Conservation (phyloP, 2,113 vertebrate genomes). For the Macheiramphus alcinus region DNA sequence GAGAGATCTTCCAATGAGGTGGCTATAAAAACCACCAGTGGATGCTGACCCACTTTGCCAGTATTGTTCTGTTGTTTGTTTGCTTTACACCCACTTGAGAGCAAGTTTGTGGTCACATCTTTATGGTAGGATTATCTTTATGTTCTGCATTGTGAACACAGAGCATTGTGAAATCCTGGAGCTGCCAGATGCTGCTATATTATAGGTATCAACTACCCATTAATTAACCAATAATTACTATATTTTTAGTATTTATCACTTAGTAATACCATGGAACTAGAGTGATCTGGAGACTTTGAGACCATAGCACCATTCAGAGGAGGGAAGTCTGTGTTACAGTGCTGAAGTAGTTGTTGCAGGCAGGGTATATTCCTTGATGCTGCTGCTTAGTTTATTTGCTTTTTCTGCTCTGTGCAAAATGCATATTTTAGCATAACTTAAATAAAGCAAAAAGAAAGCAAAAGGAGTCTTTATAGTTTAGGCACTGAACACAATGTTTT, state of each 20-base stretch:
- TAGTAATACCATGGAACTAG: not conserved
- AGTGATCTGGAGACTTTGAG: not conserved
- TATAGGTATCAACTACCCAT: not conserved
- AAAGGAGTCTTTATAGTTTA: not conserved
- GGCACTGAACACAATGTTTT: not conserved
- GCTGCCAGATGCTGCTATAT: not conserved
- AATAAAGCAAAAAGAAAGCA: not conserved
- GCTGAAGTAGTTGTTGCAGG: not conserved
- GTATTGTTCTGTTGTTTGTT: not conserved
- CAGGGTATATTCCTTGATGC: not conserved
- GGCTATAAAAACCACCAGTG: not conserved
- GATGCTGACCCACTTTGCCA: not conserved
- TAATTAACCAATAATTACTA: not conserved
- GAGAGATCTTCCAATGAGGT: not conserved
- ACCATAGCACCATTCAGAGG: not conserved
- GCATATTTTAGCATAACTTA: not conserved
- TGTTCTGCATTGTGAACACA: not conserved
- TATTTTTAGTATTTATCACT: not conserved
- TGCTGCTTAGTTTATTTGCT: not conserved
- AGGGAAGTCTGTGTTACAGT: not conserved
- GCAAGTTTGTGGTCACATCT: not conserved
- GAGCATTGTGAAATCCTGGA: not conserved
- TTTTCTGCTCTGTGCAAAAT: not conserved
- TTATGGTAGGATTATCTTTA: not conserved
- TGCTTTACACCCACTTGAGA: not conserved